Conservation (phyloP, 1,140 invertebrate species). For the Ridgeia piscesae region DNA sequence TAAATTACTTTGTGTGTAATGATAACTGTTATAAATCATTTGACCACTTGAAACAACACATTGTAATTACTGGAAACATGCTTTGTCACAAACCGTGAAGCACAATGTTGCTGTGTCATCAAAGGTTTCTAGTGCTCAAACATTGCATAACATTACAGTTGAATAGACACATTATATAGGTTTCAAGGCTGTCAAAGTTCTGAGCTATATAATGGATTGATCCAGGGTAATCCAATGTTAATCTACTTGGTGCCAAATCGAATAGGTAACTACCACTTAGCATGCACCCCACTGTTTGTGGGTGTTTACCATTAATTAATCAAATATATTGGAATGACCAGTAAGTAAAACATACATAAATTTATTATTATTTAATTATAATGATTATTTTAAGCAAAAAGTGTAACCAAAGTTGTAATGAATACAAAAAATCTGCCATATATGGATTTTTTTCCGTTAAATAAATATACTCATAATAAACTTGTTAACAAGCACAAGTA, state of each 20-base stretch:
- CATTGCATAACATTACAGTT: background rate
- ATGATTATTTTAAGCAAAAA: too few species aligned
- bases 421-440: too few species aligned
- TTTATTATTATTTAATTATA: too few species aligned
- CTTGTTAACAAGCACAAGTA: too few species aligned
- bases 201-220: background rate
- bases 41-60: background rate
- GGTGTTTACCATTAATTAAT: background rate
- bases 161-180: background rate
- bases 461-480: too few species aligned
- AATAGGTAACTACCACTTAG: background rate
- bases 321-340: background rate
- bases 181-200: background rate
- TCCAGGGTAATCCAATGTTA: background rate
- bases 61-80: background rate
- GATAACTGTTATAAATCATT: background rate
- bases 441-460: too few species aligned
- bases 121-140: background rate
- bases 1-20: background rate
- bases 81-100: background rate
- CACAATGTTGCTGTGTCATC: background rate
- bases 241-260: background rate
- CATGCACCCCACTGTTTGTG: background rate
- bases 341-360: too few species aligned
- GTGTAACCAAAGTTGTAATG: too few species aligned